Conservation (phyloP, 2,888 invertebrate species). For the Leptopilina drosophilae region DNA sequence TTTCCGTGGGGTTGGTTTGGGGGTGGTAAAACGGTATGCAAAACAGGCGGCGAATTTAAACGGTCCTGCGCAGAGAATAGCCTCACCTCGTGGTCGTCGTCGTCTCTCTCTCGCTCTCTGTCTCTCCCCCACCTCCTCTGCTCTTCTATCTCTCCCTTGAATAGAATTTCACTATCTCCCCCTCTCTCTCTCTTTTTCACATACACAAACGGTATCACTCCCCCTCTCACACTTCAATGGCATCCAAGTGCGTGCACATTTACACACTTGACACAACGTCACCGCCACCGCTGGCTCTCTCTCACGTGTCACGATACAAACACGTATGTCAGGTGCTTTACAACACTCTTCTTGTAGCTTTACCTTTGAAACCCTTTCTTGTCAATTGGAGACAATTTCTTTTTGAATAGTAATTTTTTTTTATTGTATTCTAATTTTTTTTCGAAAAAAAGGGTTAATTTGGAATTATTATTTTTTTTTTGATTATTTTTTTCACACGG, state of each 20-base stretch:
- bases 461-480: too few species aligned
- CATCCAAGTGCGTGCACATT: constrained; percentile 36
- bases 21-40: constrained; percentile 71
- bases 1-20: constrained; percentile 56
- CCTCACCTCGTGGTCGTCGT: constrained; percentile 69
- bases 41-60: constrained; percentile 74
- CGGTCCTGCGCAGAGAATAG: constrained; percentile 73
- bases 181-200: constrained; percentile 6
- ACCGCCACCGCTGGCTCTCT: neutral
- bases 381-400: neutral
- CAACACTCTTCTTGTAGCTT: neutral
- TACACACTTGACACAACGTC: constrained; percentile 33
- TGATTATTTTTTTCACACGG: constrained; percentile 63
- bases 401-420: too few species aligned
- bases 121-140: constrained; percentile 46
- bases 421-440: too few species aligned
- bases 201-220: constrained; percentile 15
- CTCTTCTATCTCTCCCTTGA: constrained; percentile 34
- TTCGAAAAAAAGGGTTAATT: too few species aligned
- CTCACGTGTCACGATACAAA: constrained; percentile 24
- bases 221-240: constrained; percentile 16
- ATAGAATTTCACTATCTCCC: constrained; percentile 43
- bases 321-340: constrained; percentile 28
- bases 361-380: too few species aligned
- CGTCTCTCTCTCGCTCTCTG: constrained; percentile 52